Evolutionary conservation across 2,113 vertebrate species (phyloP).

Genomic region (Nibea coibor): DNA sequence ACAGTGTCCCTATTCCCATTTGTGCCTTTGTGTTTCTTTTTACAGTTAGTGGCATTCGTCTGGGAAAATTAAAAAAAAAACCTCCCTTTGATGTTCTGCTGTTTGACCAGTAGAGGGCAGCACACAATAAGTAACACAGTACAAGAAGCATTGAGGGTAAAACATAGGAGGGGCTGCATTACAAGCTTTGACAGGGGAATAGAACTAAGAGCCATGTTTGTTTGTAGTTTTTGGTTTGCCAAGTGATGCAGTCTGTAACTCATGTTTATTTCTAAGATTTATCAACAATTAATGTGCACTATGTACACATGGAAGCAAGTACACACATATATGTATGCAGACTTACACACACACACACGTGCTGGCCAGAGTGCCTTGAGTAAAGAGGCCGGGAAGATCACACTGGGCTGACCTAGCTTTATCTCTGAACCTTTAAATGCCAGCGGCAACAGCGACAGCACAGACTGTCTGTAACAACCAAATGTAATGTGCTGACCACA

Average conservation of each 20-base stretch:
- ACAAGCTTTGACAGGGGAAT: conserved; percentile 11
- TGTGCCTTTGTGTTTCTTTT: neutral
- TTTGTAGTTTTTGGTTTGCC: conserved; percentile 29
- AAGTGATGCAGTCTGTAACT: neutral
- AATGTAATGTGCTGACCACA: conserved; percentile 5
- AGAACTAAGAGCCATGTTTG: conserved; percentile 11
- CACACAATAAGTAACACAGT: conserved; percentile 21
- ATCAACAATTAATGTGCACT: neutral
- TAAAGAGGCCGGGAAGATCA: conserved; percentile 33
- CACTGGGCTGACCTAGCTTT: conserved; percentile 45
- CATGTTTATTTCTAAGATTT: conserved; percentile 2
- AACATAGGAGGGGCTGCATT: conserved; percentile 15
- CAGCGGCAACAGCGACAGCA: conserved; percentile 37
- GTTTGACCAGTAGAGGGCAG: conserved; percentile 68
- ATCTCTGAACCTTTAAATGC: conserved; percentile 68
- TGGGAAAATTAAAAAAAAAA: no score
- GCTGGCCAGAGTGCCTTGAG: conserved; percentile 10
- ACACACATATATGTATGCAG: neutral
- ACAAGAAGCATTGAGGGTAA: neutral
- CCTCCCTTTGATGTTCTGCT: neutral
- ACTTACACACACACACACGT: conserved; percentile 15
- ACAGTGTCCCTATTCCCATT: neutral
- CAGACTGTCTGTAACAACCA: conserved; percentile 20
- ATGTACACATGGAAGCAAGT: neutral
- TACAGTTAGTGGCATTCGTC: no score